Conservation (phyloP, 2,797 vertebrate genomes). For the Tenualosa thibaudeaui region DNA sequence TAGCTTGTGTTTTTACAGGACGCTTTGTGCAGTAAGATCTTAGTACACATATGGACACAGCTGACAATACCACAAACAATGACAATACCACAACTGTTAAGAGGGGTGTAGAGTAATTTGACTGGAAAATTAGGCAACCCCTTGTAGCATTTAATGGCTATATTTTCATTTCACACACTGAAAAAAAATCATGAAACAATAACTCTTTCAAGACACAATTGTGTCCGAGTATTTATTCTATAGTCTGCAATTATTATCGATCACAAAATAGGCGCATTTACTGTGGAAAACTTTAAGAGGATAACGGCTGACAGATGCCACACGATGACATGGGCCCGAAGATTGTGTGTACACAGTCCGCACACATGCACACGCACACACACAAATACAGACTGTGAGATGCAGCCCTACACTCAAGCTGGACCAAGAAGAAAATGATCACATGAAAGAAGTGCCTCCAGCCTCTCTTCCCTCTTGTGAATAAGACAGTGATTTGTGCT, state of each 20-base stretch:
- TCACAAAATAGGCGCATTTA: not conserved
- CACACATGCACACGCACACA: not conserved
- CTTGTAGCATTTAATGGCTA: not conserved
- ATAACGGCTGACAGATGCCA: not conserved
- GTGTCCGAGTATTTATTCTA: not conserved
- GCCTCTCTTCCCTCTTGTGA: constrained; percentile 24
- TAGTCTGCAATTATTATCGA: not conserved
- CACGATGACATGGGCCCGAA: not conserved
- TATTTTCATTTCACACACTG: not conserved
- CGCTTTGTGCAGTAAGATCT: not conserved
- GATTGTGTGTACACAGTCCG: not conserved
- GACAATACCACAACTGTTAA: not conserved
- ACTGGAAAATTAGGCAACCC: not conserved
- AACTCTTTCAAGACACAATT: constrained; percentile 3
- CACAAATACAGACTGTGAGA: not conserved
- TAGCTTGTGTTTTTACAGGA: not conserved
- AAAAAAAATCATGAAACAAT: not conserved
- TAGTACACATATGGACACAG: not conserved
- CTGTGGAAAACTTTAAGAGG: not conserved
- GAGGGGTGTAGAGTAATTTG: not conserved
- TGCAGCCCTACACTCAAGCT: not conserved
- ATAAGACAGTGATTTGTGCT: constrained; percentile 31
- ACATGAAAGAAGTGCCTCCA: constrained; percentile 25
- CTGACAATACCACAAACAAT: not conserved
- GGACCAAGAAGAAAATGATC: constrained; percentile 28